Percentiles rank a stretch among this genome's conserved stretches.
These are phyloP conservation scores for Tamandua tetradactyla DNA, from an alignment of 2,797 vertebrate genomes.

Conservation along the genomic window DNA sequence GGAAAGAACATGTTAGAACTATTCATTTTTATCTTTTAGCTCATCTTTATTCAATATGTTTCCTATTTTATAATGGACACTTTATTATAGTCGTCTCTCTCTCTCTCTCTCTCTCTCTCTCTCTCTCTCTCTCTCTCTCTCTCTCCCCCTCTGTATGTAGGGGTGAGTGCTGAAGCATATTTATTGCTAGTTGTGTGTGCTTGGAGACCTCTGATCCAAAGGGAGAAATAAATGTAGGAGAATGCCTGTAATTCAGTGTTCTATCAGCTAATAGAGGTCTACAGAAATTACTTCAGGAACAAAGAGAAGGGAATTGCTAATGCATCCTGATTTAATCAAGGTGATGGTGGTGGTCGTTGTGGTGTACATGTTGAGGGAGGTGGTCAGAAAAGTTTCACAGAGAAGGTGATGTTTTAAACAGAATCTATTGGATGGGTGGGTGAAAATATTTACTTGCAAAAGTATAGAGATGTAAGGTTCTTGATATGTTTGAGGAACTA, in stretches of 20 bases:
- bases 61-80: background rate
- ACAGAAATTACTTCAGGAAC: background rate
- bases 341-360: background rate
- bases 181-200: background rate
- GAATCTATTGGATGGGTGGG: background rate
- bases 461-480: background rate
- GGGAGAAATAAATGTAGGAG: conserved; percentile 8
- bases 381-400: background rate
- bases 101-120: no score
- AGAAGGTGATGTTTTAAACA: background rate
- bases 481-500: background rate
- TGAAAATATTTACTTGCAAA: background rate
- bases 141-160: background rate
- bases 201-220: conserved; percentile 1
- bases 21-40: conserved; percentile 12
- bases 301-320: background rate
- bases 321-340: background rate
- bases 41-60: conserved; percentile 24
- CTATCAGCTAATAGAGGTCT: background rate
- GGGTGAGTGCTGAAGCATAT: background rate
- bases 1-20: background rate
- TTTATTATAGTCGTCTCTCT: background rate
- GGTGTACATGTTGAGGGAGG: background rate
- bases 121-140: no score
- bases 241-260: conserved; percentile 8